A percentile compares a stretch with the other conserved stretches of the same genome.
These are phyloP conservation scores for Dioctria linearis DNA, from an alignment of 2,888 invertebrate species.

Conservation along the genomic window DNA sequence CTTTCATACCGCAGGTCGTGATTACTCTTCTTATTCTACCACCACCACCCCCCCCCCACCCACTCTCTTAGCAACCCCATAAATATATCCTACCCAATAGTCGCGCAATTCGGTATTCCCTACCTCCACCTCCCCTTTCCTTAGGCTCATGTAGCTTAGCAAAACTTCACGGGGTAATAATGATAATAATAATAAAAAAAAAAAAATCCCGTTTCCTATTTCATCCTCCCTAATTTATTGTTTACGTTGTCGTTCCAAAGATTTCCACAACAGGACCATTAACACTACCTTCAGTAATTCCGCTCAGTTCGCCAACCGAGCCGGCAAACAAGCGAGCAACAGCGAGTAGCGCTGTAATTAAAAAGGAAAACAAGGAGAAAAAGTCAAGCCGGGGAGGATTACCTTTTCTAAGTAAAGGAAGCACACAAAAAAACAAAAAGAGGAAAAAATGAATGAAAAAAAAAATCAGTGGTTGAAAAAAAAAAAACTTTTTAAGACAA, in stretches of 20 bases:
- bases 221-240: constrained; percentile 46
- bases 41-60: background rate
- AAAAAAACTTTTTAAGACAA: constrained; percentile 20
- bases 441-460: constrained; percentile 16
- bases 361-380: constrained; percentile 52
- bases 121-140: constrained; percentile 9
- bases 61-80: background rate
- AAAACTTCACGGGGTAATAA: constrained; percentile 50
- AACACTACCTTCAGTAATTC: constrained; percentile 42
- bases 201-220: constrained; percentile 33
- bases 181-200: constrained; percentile 37
- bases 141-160: constrained; percentile 35
- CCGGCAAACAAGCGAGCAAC: constrained; percentile 21
- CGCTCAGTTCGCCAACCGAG: background rate
- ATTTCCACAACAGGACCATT: constrained; percentile 53
- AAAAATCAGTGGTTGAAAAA: background rate
- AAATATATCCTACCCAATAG: background rate
- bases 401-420: constrained; percentile 10
- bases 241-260: constrained; percentile 48
- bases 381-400: constrained; percentile 44
- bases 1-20: constrained; percentile 48
- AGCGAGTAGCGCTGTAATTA: constrained; percentile 50
- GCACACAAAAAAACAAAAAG: background rate
- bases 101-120: background rate
- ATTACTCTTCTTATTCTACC: constrained; percentile 5